These are phyloP conservation scores for Heloderma charlesbogerti DNA, from an alignment of 2,113 vertebrate genomes.

Conservation along the genomic window DNA sequence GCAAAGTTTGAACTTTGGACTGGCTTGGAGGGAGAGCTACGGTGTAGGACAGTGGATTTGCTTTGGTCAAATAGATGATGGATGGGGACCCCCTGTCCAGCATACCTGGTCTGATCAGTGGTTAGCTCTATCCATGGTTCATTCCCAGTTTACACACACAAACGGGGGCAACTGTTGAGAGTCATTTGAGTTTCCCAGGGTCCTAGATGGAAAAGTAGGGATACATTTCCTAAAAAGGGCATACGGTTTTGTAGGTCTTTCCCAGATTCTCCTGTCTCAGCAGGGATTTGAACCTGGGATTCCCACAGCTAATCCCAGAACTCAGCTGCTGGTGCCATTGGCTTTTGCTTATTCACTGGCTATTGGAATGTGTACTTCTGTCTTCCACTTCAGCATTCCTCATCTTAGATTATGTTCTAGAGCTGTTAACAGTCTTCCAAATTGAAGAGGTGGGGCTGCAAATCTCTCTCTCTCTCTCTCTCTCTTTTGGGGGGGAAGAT, in stretches of 20 bases:
- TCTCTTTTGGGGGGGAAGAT: too few species aligned
- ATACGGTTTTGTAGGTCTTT: too few species aligned
- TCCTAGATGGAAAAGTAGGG: neutral
- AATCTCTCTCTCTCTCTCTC: neutral
- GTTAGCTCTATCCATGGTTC: too few species aligned
- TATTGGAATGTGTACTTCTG: neutral
- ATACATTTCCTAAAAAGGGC: too few species aligned
- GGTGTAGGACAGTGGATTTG: neutral
- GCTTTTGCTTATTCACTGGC: neutral
- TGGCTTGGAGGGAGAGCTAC: neutral
- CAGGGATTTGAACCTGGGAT: neutral
- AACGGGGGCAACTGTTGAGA: neutral
- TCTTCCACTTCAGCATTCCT: neutral
- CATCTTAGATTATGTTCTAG: neutral
- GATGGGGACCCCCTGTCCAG: neutral
- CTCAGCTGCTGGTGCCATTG: neutral
- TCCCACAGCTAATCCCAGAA: neutral
- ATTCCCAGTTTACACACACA: neutral
- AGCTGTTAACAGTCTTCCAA: neutral
- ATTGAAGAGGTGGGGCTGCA: neutral
- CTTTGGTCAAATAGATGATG: neutral
- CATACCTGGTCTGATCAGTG: neutral
- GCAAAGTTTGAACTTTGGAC: neutral
- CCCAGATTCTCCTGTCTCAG: neutral
- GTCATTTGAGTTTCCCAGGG: neutral